phyloP scores from a whole-genome alignment of 2,113 vertebrate genomes.

The Hypanus sabinus region DNA sequence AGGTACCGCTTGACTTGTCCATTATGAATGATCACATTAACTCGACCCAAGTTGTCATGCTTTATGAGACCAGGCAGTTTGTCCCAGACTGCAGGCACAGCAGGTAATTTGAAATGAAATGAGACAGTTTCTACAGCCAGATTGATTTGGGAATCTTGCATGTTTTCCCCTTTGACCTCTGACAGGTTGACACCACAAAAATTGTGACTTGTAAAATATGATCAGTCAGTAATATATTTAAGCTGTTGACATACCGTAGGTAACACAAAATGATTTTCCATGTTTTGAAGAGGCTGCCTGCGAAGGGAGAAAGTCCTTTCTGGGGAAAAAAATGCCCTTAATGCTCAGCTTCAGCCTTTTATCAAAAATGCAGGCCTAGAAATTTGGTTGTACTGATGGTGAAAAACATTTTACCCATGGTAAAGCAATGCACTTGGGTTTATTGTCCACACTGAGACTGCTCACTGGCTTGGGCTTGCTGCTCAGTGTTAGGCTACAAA shows the following conservation, averaged over 20 bases:
- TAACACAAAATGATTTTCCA: slow-evolving; percentile 40
- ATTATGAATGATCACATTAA: slow-evolving; percentile 74
- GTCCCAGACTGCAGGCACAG: slow-evolving; percentile 62
- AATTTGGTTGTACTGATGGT: not conserved
- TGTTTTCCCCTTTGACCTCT: slow-evolving; percentile 78
- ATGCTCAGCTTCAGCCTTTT: not conserved
- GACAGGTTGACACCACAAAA: slow-evolving; percentile 78
- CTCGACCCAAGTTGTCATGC: slow-evolving; percentile 70
- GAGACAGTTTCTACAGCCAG: slow-evolving; percentile 81
- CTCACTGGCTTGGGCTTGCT: not conserved
- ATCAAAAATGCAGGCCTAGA: too few species aligned
- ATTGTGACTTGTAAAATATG: slow-evolving; percentile 81
- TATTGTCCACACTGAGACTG: not conserved
- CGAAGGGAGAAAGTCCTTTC: slow-evolving; percentile 47
- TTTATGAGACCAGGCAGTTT: slow-evolving; percentile 77
- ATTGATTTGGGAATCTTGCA: slow-evolving; percentile 83
- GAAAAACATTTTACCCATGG: too few species aligned
- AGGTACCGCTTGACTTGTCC: slow-evolving; percentile 56
- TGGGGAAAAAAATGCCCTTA: not conserved
- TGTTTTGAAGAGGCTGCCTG: slow-evolving; percentile 42
- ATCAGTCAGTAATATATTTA: slow-evolving; percentile 68
- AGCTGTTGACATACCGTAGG: slow-evolving; percentile 81
- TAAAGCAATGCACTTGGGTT: not conserved
- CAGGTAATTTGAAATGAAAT: slow-evolving; percentile 81
- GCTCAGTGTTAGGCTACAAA: not conserved